phyloP scores from a whole-genome alignment of 2,113 vertebrate species.

The Cervus canadensis region DNA sequence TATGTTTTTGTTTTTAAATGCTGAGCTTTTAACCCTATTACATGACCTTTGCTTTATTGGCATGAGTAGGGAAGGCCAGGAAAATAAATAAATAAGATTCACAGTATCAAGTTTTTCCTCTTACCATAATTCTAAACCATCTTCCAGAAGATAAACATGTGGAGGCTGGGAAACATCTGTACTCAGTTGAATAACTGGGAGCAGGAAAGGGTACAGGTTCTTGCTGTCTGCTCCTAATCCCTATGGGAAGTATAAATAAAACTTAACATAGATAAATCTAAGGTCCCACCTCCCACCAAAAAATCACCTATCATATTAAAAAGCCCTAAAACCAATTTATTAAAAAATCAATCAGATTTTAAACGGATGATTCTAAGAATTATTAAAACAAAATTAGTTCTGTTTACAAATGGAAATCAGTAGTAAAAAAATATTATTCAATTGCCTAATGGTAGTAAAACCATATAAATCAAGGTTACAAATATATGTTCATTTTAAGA shows the following conservation, averaged over 20 bases:
- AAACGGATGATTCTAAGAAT: not conserved
- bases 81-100: not conserved
- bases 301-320: conserved; percentile 11
- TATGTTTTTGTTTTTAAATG: not conserved
- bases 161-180: conserved; percentile 97
- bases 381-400: not conserved
- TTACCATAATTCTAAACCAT: conserved; percentile 98
- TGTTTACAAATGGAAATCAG: not conserved
- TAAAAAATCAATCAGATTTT: conserved; percentile 12
- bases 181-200: conserved; percentile 98
- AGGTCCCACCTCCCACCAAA: not conserved
- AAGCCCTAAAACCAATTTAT: conserved; percentile 38
- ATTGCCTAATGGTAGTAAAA: not conserved
- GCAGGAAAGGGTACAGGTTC: conserved; percentile 96
- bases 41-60: not conserved
- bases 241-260: conserved; percentile 78
- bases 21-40: not conserved
- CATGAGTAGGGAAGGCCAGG: not conserved
- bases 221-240: conserved; percentile 95
- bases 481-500: not conserved
- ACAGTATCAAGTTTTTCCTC: conserved; percentile 50
- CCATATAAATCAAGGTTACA: not conserved
- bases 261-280: conserved; percentile 21
- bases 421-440: not conserved
- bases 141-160: conserved; percentile 98